Evolutionary conservation across 2,113 vertebrate species (phyloP).

Genomic region (Empidonax traillii): DNA sequence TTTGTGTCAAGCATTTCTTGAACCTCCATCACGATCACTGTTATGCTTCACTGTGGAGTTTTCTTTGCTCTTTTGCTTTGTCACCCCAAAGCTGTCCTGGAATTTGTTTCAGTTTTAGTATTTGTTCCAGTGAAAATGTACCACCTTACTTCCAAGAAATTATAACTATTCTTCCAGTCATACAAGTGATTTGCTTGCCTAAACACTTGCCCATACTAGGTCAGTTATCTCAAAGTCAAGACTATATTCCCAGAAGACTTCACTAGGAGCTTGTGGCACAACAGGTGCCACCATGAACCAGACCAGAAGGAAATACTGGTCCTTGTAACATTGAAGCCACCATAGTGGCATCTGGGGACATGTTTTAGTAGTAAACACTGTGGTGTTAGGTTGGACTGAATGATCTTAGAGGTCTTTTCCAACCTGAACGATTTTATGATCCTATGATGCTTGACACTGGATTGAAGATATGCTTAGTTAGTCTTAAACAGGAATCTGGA

Average conservation of each 20-base stretch:
- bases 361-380: not conserved
- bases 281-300: not conserved
- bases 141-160: not conserved
- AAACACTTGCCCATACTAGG: not conserved
- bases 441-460: not conserved
- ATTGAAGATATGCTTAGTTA: not conserved
- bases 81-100: not conserved
- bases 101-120: not conserved
- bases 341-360: not conserved
- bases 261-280: not conserved
- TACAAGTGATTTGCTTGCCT: not conserved
- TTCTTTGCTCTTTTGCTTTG: not conserved
- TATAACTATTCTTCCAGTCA: not conserved
- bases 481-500: not conserved
- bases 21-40: not conserved
- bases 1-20: not conserved
- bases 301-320: not conserved
- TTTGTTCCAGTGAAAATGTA: not conserved
- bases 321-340: not conserved
- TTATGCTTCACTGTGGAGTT: fast-evolving
- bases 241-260: not conserved
- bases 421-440: not conserved
- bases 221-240: not conserved
- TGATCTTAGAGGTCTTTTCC: not conserved
- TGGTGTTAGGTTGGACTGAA: not conserved